Evolutionary conservation across 2,888 invertebrate genomes (phyloP), one percentile per base, ranked within the genome.

Genomic region (Rhyacophila evoluta): DNA sequence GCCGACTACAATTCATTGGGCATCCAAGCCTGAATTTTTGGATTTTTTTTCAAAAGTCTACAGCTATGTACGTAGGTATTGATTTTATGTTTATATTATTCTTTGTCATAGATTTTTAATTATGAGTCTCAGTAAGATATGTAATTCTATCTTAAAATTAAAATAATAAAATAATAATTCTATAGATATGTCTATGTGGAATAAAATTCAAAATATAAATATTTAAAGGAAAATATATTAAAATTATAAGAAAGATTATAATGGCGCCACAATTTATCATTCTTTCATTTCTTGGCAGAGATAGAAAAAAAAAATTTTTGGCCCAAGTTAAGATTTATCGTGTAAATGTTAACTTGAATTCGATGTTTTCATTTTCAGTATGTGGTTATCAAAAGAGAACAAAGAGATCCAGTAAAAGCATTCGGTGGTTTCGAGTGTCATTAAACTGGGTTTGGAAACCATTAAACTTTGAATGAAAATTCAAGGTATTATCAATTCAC

Each of bases 351-450:
- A 55, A 55, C 55, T 55, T 55, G 55, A 55, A 55, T 55, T 55
- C 55, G 55, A 55, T 55, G 55, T 55, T 55, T 55, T 55, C 55
- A 19, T 55, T 55, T 55, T 55, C 25, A 19, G 19, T 55, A 55
- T 55, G 55, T 55, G 55, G 55, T 55, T 55, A 55, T 55, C 55
- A 55, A 55, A 55, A 55, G 55, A 55, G 55, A 55, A 55, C 55
- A 55, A 55, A 55, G 55, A 55, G 41, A 8, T 55, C 19, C 55
- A 19, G 55, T 55, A 55, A 55, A 55, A 55, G 55, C 55, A 55
- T 55, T 55, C 25, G 19, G 25, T 10, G 55, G 55, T 55, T 55
- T 55, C 12, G 55, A 55, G 55, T 55, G 55, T 55, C 55, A 55
- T 55, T 55, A 55, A 55, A 55, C 55, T 55, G 55, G 19, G 55